A percentile compares a stretch with the other conserved stretches of the same genome.
Evolutionary conservation across 2,888 invertebrate genomes (phyloP).

Genomic region (Campopleginae sp.): DNA sequence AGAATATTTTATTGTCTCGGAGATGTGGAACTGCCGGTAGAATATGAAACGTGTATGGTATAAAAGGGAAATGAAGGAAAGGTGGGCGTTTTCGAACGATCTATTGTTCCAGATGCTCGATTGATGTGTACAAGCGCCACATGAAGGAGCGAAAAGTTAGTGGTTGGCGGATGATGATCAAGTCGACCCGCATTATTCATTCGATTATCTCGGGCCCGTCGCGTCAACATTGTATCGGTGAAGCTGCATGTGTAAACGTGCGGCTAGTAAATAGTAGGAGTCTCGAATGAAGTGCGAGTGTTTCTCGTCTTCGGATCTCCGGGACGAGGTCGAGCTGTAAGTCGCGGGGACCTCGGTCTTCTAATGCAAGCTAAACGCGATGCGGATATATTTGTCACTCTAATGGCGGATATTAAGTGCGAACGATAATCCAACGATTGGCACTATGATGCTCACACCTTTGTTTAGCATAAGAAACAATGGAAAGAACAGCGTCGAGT

Average conservation of each 20-base stretch:
- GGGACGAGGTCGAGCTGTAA: slow-evolving; percentile 25
- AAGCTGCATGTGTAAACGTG: not conserved
- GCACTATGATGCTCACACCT: slow-evolving; percentile 8
- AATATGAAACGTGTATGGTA: not conserved
- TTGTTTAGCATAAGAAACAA: slow-evolving; percentile 70
- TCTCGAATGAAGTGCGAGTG: slow-evolving; percentile 36
- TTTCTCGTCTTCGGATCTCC: slow-evolving; percentile 59
- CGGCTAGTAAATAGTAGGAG: slow-evolving; percentile 1
- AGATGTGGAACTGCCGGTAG: slow-evolving; percentile 32
- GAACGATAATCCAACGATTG: slow-evolving; percentile 61
- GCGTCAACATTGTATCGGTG: slow-evolving; percentile 24
- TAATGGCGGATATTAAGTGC: slow-evolving; percentile 70
- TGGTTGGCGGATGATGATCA: slow-evolving; percentile 62
- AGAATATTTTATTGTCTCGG: not conserved
- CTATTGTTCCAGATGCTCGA: slow-evolving; percentile 64
- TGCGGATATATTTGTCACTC: slow-evolving; percentile 50
- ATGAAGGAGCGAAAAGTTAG: slow-evolving; percentile 56
- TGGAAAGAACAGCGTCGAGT: slow-evolving; percentile 41
- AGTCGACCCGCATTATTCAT: slow-evolving; percentile 71
- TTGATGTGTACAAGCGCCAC: slow-evolving; percentile 55
- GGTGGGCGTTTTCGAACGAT: slow-evolving; percentile 66
- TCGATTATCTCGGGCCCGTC: slow-evolving; percentile 68
- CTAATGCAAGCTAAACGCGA: slow-evolving; percentile 12
- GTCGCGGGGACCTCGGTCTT: slow-evolving; percentile 53
- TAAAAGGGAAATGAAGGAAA: slow-evolving; percentile 36